Base-by-base conservation (phyloP, 2,888 invertebrate species). In the Miltochrista miniata region DNA sequence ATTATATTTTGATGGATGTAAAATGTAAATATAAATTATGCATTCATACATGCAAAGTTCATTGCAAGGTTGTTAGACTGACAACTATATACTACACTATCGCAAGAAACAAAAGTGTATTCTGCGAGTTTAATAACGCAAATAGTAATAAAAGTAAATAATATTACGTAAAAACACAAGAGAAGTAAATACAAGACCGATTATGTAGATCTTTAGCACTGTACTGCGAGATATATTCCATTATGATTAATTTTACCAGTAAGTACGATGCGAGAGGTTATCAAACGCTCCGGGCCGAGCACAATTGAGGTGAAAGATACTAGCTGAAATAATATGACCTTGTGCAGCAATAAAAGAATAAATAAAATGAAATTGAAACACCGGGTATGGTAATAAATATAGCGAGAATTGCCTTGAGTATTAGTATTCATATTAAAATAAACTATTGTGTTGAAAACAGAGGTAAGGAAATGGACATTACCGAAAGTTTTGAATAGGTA, bases 181-280 rank as follows among this genome's bases (percentile, higher is more conserved):
- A 31, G 5, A 29, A 36, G 24, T 11, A n/a, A 38, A 35, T 8
- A 31, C 11, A 39, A 24, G 34, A 24, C 31, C 40, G 34, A 11
- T 31, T 7, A 53, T 33, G 9, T 13, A 57, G 45, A 52, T 9
- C 29, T 51, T 29, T 52, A 50, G 41, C 33, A 52, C 35, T 5
- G 36, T 40, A 56, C 45, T 56, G 41, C 3, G 14, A 40, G 24
- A 37, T 44, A 43, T 42, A 13, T 48, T 13, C 35, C 34, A 53
- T 11, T 15, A 53, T 35, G 48, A 50, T 48, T 63, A 64, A 67
- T 34, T 29, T 52, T 56, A 59, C 53, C 65, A 63, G 54, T 43
- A 52, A 65, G 69, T 65, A 62, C 44, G 64, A 73, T 74, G 72
- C 34, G 52, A 70, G 70, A 80, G 81, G 82, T 71, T 81, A 82